These are phyloP conservation scores for Tribolium madens DNA, from an alignment of 1,140 invertebrate species.

Conservation along the genomic window DNA sequence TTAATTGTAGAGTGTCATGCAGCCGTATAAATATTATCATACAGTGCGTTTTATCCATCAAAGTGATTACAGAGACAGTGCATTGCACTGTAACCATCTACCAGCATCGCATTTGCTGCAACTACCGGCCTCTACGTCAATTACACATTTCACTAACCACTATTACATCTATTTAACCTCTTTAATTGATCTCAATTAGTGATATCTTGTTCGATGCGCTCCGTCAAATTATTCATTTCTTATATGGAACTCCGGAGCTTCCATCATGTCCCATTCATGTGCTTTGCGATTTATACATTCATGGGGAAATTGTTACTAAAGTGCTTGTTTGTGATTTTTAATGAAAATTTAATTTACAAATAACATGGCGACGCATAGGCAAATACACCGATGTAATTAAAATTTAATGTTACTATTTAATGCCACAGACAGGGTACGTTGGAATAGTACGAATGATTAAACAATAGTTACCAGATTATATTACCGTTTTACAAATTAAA, in stretches of 20 bases:
- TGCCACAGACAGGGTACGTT: conserved; percentile 8
- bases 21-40: conserved; percentile 40
- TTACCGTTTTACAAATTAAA: conserved; percentile 20
- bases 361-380: conserved; percentile 2
- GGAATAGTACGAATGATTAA: conserved; percentile 6
- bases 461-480: conserved; percentile 17
- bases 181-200: conserved; percentile 60
- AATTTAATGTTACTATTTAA: conserved; percentile 27
- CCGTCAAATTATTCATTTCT: conserved; percentile 49
- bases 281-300: neutral
- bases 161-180: conserved; percentile 59
- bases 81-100: conserved; percentile 46
- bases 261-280: neutral
- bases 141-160: conserved; percentile 55
- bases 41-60: conserved; percentile 37
- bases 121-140: conserved; percentile 50
- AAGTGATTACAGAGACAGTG: conserved; percentile 41
- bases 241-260: conserved; percentile 39
- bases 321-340: conserved; percentile 33
- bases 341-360: conserved; percentile 36
- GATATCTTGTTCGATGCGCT: conserved; percentile 50
- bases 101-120: conserved; percentile 45
- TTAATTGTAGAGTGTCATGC: conserved; percentile 42
- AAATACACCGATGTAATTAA: conserved; percentile 16
- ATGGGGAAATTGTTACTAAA: neutral